Evolutionary conservation across 2,888 invertebrate species (phyloP).

Genomic region (Dioctria rufipes): DNA sequence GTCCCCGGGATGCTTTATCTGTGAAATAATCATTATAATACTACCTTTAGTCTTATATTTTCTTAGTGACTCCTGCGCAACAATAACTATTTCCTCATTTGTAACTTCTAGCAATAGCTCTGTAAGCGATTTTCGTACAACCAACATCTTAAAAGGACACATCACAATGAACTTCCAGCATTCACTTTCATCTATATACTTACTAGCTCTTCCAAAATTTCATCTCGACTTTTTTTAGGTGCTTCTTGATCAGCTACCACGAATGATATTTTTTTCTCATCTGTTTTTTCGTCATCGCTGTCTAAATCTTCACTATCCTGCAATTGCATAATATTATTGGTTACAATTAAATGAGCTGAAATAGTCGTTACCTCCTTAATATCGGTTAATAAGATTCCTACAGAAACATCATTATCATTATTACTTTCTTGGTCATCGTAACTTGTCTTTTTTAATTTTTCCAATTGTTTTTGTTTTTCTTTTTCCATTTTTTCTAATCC

Average conservation of each 20-base stretch:
- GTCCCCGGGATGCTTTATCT: conserved; percentile 29
- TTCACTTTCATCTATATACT: conserved; percentile 62
- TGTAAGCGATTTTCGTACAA: conserved; percentile 89
- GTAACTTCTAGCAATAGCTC: conserved; percentile 96
- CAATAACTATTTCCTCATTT: conserved; percentile 86
- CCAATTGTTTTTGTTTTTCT: conserved; percentile 90
- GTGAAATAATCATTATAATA: conserved; percentile 66
- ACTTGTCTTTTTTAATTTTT: conserved; percentile 74
- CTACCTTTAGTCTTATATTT: conserved; percentile 88
- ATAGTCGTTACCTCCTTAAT: neutral
- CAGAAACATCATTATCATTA: neutral
- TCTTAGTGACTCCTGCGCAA: conserved; percentile 89
- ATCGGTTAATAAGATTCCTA: neutral
- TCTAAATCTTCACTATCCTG: conserved; percentile 27
- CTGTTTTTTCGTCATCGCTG: conserved; percentile 61
- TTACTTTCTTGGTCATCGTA: neutral
- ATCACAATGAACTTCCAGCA: neutral
- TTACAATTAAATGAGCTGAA: neutral
- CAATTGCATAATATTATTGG: neutral
- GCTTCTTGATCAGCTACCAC: conserved; percentile 60
- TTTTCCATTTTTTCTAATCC: conserved; percentile 98
- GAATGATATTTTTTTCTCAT: conserved; percentile 63
- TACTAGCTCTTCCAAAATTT: conserved; percentile 81
- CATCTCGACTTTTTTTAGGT: conserved; percentile 74
- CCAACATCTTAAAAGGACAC: conserved; percentile 76